Conservation (phyloP, 2,113 vertebrate genomes). For the Lucifuga dentata region DNA sequence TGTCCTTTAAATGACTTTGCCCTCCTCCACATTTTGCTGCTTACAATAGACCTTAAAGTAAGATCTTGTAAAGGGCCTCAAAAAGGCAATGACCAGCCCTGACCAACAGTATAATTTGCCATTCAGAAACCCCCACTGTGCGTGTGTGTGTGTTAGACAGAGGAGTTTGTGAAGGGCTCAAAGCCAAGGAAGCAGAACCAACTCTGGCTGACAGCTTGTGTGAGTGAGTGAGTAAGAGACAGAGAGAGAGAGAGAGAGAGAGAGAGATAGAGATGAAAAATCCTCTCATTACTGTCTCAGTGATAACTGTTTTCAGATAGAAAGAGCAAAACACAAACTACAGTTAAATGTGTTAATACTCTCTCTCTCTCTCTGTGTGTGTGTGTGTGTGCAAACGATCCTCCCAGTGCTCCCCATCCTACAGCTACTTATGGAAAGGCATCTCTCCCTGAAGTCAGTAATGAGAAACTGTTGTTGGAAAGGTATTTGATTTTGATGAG, state of each 20-base stretch:
- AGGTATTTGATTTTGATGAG: slow-evolving; percentile 25
- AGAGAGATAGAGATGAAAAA: slow-evolving; percentile 35
- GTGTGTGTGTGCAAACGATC: slow-evolving; percentile 42
- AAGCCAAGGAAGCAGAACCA: slow-evolving; percentile 10
- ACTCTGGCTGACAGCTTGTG: no score
- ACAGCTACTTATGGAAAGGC: slow-evolving; percentile 69
- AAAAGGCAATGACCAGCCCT: no score
- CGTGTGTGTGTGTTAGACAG: slow-evolving; percentile 31
- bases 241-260: slow-evolving; percentile 6
- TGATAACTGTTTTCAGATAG: slow-evolving; percentile 59
- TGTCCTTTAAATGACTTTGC: no score
- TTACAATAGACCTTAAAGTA: no score
- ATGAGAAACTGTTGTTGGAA: slow-evolving; percentile 27
- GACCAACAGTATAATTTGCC: no score
- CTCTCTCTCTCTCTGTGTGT: slow-evolving; percentile 5
- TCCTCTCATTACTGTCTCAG: slow-evolving; percentile 26
- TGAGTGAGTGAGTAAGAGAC: slow-evolving; percentile 17
- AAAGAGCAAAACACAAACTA: slow-evolving; percentile 9
- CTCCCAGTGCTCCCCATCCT: slow-evolving; percentile 63
- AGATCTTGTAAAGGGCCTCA: no score
- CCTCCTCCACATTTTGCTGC: no score
- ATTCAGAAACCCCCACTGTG: neutral
- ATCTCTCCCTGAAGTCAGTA: slow-evolving; percentile 58
- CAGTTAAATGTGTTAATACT: slow-evolving; percentile 53
- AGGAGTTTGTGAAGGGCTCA: slow-evolving; percentile 17